Evolutionary conservation across 2,888 invertebrate genomes (phyloP).

Genomic region (Encarsia formosa): DNA sequence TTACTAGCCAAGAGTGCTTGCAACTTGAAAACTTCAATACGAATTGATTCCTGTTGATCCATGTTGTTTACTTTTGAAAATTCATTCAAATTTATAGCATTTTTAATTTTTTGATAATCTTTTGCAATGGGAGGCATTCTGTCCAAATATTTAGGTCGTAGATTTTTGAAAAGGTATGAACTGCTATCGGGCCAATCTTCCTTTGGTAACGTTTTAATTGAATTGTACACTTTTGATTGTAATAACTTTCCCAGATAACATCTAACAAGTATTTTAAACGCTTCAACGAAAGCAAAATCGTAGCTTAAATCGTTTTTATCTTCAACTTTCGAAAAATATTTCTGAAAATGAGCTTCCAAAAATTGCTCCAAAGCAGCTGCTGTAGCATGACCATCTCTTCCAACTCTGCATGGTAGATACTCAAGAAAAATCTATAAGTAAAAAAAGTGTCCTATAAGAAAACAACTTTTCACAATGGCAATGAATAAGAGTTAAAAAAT

Average conservation of each 20-base stretch:
- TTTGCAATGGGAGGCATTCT: constrained; percentile 53
- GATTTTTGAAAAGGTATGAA: constrained; percentile 51
- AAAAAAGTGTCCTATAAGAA: no score
- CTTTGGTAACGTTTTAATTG: constrained; percentile 29
- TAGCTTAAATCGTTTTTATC: constrained; percentile 43
- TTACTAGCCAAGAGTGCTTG: constrained; percentile 60
- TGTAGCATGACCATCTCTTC: constrained; percentile 51
- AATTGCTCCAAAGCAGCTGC: constrained; percentile 47
- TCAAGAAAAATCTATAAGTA: constrained; percentile 60
- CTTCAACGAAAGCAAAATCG: constrained; percentile 54
- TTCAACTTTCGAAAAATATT: constrained; percentile 35
- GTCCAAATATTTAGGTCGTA: constrained; percentile 53
- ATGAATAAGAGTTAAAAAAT: background rate
- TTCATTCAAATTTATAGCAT: constrained; percentile 32
- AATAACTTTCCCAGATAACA: constrained; percentile 58
- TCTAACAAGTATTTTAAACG: constrained; percentile 60
- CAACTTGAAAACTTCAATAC: constrained; percentile 45
- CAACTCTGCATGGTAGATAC: constrained; percentile 64
- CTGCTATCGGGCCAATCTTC: constrained; percentile 37
- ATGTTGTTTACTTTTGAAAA: constrained; percentile 29
- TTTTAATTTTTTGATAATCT: constrained; percentile 36
- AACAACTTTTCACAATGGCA: no score
- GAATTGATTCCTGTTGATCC: constrained; percentile 30
- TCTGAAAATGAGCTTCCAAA: constrained; percentile 45
- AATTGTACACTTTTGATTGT: constrained; percentile 41